Evolutionary conservation across 2,797 vertebrate species (phyloP).

Genomic region (Sitta carolinensis): DNA sequence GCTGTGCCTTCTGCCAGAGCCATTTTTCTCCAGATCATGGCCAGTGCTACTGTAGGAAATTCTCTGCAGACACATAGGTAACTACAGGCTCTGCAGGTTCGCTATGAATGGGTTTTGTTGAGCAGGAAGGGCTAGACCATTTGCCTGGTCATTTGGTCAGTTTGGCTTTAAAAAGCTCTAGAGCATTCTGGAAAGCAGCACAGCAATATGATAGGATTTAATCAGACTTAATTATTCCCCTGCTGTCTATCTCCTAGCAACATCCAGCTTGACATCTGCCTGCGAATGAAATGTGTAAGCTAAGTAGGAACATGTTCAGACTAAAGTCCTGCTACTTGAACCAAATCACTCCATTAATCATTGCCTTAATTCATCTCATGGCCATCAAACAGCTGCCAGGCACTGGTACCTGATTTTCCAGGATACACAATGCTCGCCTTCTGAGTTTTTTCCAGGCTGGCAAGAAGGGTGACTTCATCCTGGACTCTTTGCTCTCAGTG

Average conservation of each 20-base stretch:
- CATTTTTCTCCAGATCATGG: not conserved
- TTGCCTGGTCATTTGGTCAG: constrained; percentile 10
- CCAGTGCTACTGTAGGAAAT: not conserved
- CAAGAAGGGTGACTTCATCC: not conserved
- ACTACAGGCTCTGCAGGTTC: not conserved
- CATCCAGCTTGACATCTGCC: constrained; percentile 65
- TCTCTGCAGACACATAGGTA: not conserved
- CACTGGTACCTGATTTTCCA: not conserved
- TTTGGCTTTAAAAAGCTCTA: constrained; percentile 18
- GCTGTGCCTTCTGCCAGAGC: not conserved
- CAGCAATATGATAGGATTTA: constrained; percentile 48
- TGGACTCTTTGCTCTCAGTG: not conserved
- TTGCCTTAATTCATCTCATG: not conserved
- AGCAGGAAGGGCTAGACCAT: not conserved
- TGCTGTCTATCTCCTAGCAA: constrained; percentile 58
- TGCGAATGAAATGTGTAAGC: constrained; percentile 28
- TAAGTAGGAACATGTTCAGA: constrained; percentile 38
- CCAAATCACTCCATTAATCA: constrained; percentile 47
- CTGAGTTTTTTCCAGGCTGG: not conserved
- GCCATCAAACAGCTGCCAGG: not conserved
- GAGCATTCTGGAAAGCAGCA: constrained; percentile 18
- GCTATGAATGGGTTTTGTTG: not conserved
- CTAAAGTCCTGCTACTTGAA: constrained; percentile 20
- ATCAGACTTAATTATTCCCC: constrained; percentile 65
- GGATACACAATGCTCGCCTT: rapidly evolving